Base-by-base conservation (phyloP, 2,113 vertebrate genomes). In the Catharus minimus region DNA sequence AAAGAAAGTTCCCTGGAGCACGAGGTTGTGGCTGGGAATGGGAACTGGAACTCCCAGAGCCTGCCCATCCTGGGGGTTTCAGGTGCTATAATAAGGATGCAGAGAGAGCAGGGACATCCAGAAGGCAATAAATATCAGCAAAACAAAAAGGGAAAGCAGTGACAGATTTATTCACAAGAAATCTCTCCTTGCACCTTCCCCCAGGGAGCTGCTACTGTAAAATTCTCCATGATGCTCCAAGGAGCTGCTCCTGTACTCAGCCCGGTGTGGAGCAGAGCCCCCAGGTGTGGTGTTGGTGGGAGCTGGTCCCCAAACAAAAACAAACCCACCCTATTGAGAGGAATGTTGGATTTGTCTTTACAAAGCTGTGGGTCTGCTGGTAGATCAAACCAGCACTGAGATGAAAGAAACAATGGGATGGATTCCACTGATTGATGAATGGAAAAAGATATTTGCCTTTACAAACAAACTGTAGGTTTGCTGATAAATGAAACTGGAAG, bases 261-360 rank as follows among this genome's bases (percentile, higher is more conserved):
- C 13, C 36, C 0, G 4, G 47, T 11, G 0, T 0, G 10, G 36
- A 67, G 76, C 0, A 1, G 18, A 60, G 20, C 26, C 46, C 32
- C 20, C 9, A 2, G 2, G 1, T 3, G 32, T 20, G 66, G 4
- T 20, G 71, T 1, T 3, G 5, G 1, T n/a, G 24, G 67, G 58
- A 39, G 30, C 22, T 28, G 68, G 6, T 4, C 7, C 21, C 43
- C 36, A 30, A 26, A n/a, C 7, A 52, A 38, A 14, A 32, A 7
- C 32, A 26, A 58, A 9, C 8, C 5, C 39, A 13, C 9, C n/a
- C 44, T 8, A 39, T 39, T 39, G 39, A 39, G 11, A 39, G 39
- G 11, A 39, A 39, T 39, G 39, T 13, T 39, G 39, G 39, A 39
- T 39, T 39, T 39, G 11, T 39, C 39, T 39, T 39, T 39, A 39